A percentile compares a stretch with the other conserved stretches of the same genome.
phyloP scores from a whole-genome alignment of 2,797 vertebrate species.

The Ctenosaura bakeri region DNA sequence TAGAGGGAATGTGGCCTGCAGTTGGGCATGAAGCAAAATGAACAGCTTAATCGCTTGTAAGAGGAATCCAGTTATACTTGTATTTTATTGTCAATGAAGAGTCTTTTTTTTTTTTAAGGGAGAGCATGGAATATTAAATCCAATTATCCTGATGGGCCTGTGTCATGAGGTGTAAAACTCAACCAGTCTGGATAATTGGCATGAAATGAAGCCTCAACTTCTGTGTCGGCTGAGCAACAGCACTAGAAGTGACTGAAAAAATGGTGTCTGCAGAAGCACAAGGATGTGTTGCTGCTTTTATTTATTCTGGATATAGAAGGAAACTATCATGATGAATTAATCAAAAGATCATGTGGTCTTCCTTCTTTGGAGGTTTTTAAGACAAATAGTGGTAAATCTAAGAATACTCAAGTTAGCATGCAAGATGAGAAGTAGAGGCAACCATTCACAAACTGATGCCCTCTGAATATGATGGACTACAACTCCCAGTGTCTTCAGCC shows the following conservation, averaged over 20 bases:
- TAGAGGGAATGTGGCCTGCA: slow-evolving; percentile 2
- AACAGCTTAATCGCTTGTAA: background rate
- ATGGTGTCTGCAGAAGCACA: background rate
- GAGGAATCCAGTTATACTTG: background rate
- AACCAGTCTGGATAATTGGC: background rate
- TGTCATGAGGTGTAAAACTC: background rate
- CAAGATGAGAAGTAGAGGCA: no score
- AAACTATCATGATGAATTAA: background rate
- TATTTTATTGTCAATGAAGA: slow-evolving; percentile 16
- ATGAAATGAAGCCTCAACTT: background rate
- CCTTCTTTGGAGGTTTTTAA: no score
- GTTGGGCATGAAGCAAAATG: slow-evolving; percentile 13
- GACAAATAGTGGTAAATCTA: background rate
- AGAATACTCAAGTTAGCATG: no score
- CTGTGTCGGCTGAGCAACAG: rapidly evolving
- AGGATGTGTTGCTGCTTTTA: background rate
- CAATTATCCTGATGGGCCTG: background rate
- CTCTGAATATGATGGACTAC: no score
- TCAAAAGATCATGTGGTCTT: background rate
- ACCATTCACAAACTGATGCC: no score
- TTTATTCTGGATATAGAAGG: background rate
- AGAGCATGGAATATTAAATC: background rate
- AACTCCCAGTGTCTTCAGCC: no score
- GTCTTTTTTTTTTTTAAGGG: background rate
- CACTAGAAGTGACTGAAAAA: no score